Base-by-base conservation (phyloP, 1,140 invertebrate species). In the Sycophila sp. region DNA sequence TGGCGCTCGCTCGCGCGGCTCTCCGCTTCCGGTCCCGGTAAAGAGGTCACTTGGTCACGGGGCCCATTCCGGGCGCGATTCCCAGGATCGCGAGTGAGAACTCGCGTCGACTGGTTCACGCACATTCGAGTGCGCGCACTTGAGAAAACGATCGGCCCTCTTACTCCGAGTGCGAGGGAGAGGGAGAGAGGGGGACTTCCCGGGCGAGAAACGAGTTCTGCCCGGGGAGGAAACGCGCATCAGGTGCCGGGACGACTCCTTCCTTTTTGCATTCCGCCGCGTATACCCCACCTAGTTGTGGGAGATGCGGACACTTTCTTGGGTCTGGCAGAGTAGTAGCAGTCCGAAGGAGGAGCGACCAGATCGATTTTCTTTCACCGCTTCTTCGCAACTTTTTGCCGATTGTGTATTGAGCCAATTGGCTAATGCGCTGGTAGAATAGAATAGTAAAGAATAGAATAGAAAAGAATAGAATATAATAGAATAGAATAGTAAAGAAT, bases 1-100 rank as follows among this genome's bases (percentile, higher is more conserved):
- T 7, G 17, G 51, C 17, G 32, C 32, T 32, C 19, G n/a, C 22
- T 22, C 55, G 32, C 30, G 32, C 13, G 26, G 49, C 24, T 5
- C 40, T 15, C 42, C 10, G 40, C 55, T 59, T 68, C 66, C 56
- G 66, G 56, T 62, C 45, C 6, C 24, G 17, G 15, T 13, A 85
- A 84, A 74, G 83, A 85, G 85, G 85, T 72, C 82, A 86, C 85
- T 85, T 85, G 85, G 85, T 86, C 84, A 86, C 79, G 80, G 59
- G 78, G 81, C 83, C 78, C 79, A 76, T 80, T 82, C 76, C 77
- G 68, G 76, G 78, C 73, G 24, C 74, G 78, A 85, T 85, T 84
- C 84, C 77, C 79, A 79, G 82, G 84, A 85, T 45, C 49, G 60
- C 49, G 24, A 47, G 40, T 30, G 34, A 32, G 19, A 34, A 47